These are phyloP conservation scores for Balaeniceps rex DNA, from an alignment of 2,113 vertebrate species.

Conservation along the genomic window DNA sequence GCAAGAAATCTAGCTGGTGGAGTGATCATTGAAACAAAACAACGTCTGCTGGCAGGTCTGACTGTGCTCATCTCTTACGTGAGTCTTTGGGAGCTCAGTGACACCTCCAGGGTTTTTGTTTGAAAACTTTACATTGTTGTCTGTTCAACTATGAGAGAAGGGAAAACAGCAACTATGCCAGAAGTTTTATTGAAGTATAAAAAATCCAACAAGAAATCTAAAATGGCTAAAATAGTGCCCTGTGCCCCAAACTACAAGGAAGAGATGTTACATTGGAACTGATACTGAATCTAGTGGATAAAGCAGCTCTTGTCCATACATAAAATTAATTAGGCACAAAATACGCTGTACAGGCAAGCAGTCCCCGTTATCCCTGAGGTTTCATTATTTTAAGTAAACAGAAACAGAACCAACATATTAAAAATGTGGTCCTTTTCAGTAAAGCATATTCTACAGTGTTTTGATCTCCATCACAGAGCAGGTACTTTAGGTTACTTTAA, in stretches of 20 bases:
- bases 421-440: background rate
- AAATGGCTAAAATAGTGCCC: background rate
- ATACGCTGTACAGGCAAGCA: background rate
- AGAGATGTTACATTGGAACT: background rate
- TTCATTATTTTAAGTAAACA: background rate
- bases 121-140: background rate
- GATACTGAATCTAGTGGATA: slow-evolving; percentile 24
- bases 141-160: background rate
- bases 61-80: background rate
- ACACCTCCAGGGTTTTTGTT: background rate
- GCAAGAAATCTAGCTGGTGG: background rate
- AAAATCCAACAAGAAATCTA: background rate
- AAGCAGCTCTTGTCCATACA: background rate
- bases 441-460: background rate
- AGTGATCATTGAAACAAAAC: background rate
- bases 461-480: background rate
- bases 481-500: background rate
- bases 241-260: background rate
- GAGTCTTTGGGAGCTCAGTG: background rate
- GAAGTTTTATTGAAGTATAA: background rate
- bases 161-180: background rate
- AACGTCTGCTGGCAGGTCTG: background rate
- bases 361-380: background rate
- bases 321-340: slow-evolving; percentile 47
- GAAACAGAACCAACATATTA: background rate